A percentile compares a stretch with the other conserved stretches of the same genome.
Evolutionary conservation across 2,113 vertebrate genomes (phyloP).

Genomic region (Notarius quadriscutis): DNA sequence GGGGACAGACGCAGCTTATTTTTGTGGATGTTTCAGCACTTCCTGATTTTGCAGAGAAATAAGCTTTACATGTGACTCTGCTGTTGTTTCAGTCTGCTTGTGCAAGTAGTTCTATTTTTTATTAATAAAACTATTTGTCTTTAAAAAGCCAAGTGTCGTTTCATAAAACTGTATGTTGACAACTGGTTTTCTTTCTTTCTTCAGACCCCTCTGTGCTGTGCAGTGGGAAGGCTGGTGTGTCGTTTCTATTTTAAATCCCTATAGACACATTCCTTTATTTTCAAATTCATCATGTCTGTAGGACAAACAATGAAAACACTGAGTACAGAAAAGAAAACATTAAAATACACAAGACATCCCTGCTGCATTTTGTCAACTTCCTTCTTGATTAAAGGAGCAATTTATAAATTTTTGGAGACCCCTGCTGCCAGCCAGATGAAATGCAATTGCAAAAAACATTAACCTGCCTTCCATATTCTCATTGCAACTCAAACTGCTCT

Average conservation of each 20-base stretch:
- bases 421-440: background rate
- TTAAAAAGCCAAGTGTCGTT: constrained; percentile 1
- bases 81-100: constrained; percentile 79
- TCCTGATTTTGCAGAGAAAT: constrained; percentile 74
- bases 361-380: background rate
- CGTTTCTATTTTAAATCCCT: background rate
- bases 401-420: background rate
- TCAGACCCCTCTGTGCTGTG: background rate
- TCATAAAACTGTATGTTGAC: background rate
- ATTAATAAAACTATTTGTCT: constrained; percentile 78
- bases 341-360: background rate
- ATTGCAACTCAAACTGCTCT: background rate
- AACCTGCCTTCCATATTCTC: background rate
- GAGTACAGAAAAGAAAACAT: background rate
- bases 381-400: background rate
- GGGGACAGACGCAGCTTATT: constrained; percentile 75
- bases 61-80: constrained; percentile 72
- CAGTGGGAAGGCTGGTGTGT: background rate
- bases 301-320: background rate
- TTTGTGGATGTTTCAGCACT: constrained; percentile 77
- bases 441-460: background rate
- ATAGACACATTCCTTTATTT: background rate
- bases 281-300: background rate
- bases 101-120: constrained; percentile 83
- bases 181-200: background rate